These are phyloP conservation scores for Tipula lateralis DNA, from an alignment of 2,888 invertebrate species.

Conservation along the genomic window DNA sequence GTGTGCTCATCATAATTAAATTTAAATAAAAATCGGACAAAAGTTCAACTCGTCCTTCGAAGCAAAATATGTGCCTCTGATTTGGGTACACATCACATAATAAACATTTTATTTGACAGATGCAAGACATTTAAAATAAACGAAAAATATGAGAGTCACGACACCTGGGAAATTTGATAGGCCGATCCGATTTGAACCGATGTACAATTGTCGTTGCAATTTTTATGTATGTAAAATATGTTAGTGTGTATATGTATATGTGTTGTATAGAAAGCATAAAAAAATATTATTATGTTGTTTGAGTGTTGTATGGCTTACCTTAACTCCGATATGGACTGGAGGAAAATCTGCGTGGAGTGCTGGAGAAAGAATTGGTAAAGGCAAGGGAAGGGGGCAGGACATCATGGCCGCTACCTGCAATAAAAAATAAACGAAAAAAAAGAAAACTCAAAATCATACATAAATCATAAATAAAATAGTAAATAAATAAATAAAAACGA, in stretches of 20 bases:
- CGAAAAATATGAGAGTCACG: not conserved
- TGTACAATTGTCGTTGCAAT: not conserved
- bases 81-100: too few relatives aligned
- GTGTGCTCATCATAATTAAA: not conserved
- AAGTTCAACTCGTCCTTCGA: not conserved
- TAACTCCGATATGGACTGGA: constrained; percentile 49
- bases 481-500: constrained; percentile 12
- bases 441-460: constrained; percentile 24
- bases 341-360: constrained; percentile 49
- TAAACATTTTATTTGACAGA: not conserved
- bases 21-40: not conserved
- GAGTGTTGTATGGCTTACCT: constrained; percentile 41
- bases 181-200: not conserved
- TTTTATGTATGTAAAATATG: not conserved
- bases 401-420: constrained; percentile 51
- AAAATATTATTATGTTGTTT: not conserved
- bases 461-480: constrained; percentile 20
- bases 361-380: constrained; percentile 49
- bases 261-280: not conserved
- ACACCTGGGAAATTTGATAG: not conserved
- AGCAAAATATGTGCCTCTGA: too few relatives aligned
- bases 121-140: not conserved
- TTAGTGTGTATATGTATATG: not conserved
- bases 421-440: constrained; percentile 34
- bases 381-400: constrained; percentile 51